phyloP scores from a whole-genome alignment of 2,113 vertebrate species.

The Heliornis fulica region DNA sequence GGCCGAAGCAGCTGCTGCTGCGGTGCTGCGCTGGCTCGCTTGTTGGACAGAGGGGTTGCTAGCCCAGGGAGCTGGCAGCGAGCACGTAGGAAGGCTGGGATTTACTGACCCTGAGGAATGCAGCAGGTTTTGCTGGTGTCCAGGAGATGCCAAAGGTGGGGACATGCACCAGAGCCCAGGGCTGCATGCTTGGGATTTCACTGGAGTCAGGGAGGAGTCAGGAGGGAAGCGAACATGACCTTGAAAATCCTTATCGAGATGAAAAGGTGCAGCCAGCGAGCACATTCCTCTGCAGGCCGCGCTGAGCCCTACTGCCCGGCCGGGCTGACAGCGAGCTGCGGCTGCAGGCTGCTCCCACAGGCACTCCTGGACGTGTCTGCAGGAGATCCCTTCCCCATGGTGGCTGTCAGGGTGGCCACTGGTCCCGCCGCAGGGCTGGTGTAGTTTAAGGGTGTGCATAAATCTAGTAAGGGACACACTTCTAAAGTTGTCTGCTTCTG shows the following conservation, averaged over 20 bases:
- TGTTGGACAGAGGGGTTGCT: background rate
- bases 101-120: conserved; percentile 61
- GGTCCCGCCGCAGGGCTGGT: fast-evolving
- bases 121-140: conserved; percentile 68
- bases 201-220: conserved; percentile 49
- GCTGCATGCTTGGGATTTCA: conserved; percentile 78
- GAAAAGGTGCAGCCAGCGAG: conserved; percentile 46
- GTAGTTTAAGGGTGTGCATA: fast-evolving
- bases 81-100: background rate
- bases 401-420: fast-evolving
- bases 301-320: background rate
- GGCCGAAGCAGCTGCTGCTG: background rate
- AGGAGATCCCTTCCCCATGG: fast-evolving
- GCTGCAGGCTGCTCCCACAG: background rate
- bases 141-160: conserved; percentile 67
- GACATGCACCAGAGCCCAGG: conserved; percentile 61
- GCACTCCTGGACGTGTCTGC: background rate
- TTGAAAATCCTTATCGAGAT: conserved; percentile 60
- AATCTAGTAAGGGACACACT: background rate
- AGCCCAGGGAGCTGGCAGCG: background rate
- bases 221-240: conserved; percentile 71
- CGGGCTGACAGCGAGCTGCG: background rate
- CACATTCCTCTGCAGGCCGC: background rate
- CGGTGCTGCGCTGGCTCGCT: background rate
- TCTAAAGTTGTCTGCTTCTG: fast-evolving